Base-by-base conservation (phyloP, 1,140 invertebrate species). In the Euschistus heros region DNA sequence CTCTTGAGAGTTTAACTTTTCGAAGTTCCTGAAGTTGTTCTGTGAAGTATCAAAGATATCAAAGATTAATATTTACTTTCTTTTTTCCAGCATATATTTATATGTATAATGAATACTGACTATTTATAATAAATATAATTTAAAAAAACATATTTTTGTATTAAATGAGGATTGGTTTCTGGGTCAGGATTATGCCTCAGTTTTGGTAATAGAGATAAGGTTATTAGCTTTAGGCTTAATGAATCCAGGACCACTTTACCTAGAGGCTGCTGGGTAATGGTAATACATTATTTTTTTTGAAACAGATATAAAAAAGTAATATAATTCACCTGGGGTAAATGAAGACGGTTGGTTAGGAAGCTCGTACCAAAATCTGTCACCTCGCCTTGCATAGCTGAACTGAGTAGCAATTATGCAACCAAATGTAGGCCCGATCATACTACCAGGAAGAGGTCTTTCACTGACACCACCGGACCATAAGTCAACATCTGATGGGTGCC, bases 361-460 rank as follows among this genome's bases (percentile, higher is more conserved):
- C 74, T 97, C 95, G 72, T 94, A 98, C 91, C 94, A 98, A 76
- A 96, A 98, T 72, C 94, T 82, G 75, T 98, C 96, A 57, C 95
- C 96, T 67, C 87, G 79, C 71, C 94, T 82, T 0, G 90, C 82
- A 71, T 92, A 90, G 70, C 88, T 90, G 76, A 98, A 97, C 76
- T 99, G 97, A 47, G 95, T 94, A 27, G 91, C 93, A 69, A 99
- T 94, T 55, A 99, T 83, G 73, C 95, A 98, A 62, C 93, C 88
- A 76, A 98, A 97, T 61, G 93, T 96, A 5, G 94, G 92, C 46
- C 94, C 94, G 27, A 96, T 80, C 84, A 96, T 89, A 42, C 89
- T 91, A 46, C 90, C 91, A 13, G 87, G 87, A 52, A 94, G 77
- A 2, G 89, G 85, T 60, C 86, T 81, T 75, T 97, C 94, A 1